Conservation (phyloP, 2,888 invertebrate genomes). For the Bugulina stolonifera region DNA sequence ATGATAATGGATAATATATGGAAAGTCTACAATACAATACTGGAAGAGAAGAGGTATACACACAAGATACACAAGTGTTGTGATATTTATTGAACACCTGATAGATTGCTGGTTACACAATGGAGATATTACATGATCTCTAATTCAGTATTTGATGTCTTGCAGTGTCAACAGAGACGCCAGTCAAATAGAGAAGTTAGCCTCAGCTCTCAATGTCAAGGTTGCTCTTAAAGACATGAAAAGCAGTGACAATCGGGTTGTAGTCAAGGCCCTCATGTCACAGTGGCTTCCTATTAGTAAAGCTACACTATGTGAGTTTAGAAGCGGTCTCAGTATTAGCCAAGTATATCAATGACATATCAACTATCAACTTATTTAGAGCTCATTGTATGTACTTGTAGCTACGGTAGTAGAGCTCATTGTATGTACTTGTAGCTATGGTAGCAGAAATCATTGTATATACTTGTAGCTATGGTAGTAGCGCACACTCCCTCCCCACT, state of each 20-base stretch:
- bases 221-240: conserved; percentile 64
- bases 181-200: conserved; percentile 53
- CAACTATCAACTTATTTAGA: too few species aligned
- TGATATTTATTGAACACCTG: too few species aligned
- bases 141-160: too few species aligned
- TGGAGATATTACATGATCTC: too few species aligned
- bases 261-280: conserved; percentile 73
- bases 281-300: conserved; percentile 84
- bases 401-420: too few species aligned
- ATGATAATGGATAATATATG: conserved; percentile 85
- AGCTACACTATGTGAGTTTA: conserved; percentile 62
- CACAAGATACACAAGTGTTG: too few species aligned
- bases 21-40: conserved; percentile 78
- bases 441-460: too few species aligned
- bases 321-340: neutral
- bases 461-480: conserved; percentile 68
- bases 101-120: too few species aligned
- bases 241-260: conserved; percentile 69
- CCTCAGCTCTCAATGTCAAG: conserved; percentile 64
- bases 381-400: too few species aligned
- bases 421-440: too few species aligned
- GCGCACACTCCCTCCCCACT: conserved; percentile 75
- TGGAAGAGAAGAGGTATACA: conserved; percentile 60
- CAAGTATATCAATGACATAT: neutral
- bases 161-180: conserved; percentile 54